Evolutionary conservation across 2,888 invertebrate genomes (phyloP), one percentile per base, ranked within the genome.

Genomic region (Apodemia hepburni): DNA sequence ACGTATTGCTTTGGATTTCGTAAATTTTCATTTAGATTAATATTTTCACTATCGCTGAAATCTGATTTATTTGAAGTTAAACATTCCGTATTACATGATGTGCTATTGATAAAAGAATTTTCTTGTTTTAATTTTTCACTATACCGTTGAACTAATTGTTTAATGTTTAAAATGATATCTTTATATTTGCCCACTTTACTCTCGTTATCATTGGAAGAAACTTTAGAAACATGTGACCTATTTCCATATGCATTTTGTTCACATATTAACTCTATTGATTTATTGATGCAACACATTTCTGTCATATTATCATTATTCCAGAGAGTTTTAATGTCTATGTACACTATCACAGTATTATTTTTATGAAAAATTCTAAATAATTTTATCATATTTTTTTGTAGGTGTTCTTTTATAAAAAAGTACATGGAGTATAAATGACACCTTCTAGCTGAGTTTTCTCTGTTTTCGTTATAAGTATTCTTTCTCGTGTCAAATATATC

Each of bases 341-440:
- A 90, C 61, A 90, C 72, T 75, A 85, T 88, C 8, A 85, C 70
- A 11, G 77, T 71, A 1, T 75, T 73, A n/a, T 73, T 73, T 69
- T 78, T 81, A 60, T 73, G 72, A 6, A 88, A 60, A 1, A 84
- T 47, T 68, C 81, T 86, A 61, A 81, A 81, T 9, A 75, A 75
- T 66, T 84, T 85, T 0, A 76, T 80, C 18, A 73, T 69, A 66
- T 84, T 80, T 5, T 73, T 71, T 64, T 71, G 74, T 63, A 76
- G 77, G 72, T 80, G 78, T 70, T 79, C 71, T 60, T 70, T 62
- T 45, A 90, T 70, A 72, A 79, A 83, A 7, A 65, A 68, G 62
- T 84, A 86, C 7, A 90, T 71, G 0, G 89, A 87, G 65, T 73
- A 69, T 38, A 88, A 68, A 61, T 79, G 72, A 67, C 89, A 89